These are phyloP conservation scores for Furnarius figulus DNA, from an alignment of 2,113 vertebrate genomes.

Conservation along the genomic window DNA sequence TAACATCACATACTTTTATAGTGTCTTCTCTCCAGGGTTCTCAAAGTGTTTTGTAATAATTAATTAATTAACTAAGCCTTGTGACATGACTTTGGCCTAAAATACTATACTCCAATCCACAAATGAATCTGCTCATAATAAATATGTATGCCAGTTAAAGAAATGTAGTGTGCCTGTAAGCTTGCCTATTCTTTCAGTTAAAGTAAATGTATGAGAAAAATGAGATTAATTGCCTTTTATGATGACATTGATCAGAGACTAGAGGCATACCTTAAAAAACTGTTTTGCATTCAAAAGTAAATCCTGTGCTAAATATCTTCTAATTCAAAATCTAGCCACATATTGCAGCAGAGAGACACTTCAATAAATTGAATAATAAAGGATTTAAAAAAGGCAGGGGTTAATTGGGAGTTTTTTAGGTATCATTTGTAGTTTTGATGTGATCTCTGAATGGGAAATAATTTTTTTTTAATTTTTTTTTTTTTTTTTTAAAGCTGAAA, in stretches of 20 bases:
- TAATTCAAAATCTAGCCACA: neutral
- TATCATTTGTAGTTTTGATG: neutral
- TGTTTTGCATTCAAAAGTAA: neutral
- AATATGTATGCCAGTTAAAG: neutral
- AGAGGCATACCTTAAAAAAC: neutral
- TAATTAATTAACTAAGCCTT: conserved; percentile 51
- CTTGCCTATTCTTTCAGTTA: neutral
- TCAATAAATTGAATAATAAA: neutral
- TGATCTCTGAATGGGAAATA: neutral
- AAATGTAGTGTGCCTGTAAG: neutral
- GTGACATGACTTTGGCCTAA: conserved; percentile 23
- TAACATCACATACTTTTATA: conserved; percentile 26
- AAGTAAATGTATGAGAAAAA: neutral
- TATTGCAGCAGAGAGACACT: neutral
- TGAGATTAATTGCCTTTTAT: neutral
- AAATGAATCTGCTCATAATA: conserved; percentile 8
- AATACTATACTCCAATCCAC: neutral
- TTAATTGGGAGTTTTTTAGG: accelerated
- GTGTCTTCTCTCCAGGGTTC: conserved; percentile 16
- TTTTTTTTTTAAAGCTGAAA: neutral
- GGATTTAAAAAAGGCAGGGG: neutral
- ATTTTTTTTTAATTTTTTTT: too few relatives aligned
- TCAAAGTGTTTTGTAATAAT: conserved; percentile 51
- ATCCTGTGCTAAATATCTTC: neutral
- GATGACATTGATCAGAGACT: neutral